phyloP scores from a whole-genome alignment of 1,140 invertebrate species.

The Hormaphis cornu region DNA sequence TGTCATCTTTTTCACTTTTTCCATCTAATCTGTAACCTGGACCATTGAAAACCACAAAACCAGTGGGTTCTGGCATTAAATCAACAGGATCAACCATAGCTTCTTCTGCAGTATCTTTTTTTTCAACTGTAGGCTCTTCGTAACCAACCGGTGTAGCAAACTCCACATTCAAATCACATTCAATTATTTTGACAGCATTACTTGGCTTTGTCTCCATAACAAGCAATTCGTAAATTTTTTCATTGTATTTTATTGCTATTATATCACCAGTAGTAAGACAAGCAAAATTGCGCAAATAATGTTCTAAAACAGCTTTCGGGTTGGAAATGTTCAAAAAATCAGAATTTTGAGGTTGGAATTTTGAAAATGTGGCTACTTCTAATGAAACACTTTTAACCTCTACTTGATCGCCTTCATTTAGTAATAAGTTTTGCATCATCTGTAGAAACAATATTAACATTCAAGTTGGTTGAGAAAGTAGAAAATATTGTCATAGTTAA shows the following conservation, averaged over 20 bases:
- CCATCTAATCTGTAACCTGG: conserved; percentile 46
- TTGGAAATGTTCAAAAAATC: conserved; percentile 98
- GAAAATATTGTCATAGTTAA: too few species aligned
- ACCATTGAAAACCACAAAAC: conserved; percentile 73
- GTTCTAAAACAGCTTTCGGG: conserved; percentile 93
- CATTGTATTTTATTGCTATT: conserved; percentile 95
- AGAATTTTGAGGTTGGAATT: conserved; percentile 91
- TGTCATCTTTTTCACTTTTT: conserved; percentile 44
- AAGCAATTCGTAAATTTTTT: conserved; percentile 87
- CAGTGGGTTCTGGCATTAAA: conserved; percentile 58
- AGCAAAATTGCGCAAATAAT: conserved; percentile 92
- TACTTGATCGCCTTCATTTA: conserved; percentile 85
- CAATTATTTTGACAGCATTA: conserved; percentile 95
- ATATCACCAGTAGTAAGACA: conserved; percentile 94
- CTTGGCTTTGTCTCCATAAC: conserved; percentile 93
- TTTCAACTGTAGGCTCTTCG: conserved; percentile 62
- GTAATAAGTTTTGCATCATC: conserved; percentile 97
- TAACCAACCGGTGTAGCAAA: conserved; percentile 94
- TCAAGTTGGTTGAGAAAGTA: too few species aligned
- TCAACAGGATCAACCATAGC: conserved; percentile 56
- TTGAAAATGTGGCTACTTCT: conserved; percentile 92
- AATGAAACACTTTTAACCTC: conserved; percentile 88
- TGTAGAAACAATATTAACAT: too few species aligned
- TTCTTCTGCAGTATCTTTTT: conserved; percentile 43
- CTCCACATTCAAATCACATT: conserved; percentile 99